Evolutionary conservation across 2,797 vertebrate genomes (phyloP).

Genomic region (Cryptoblepharus egeriae): DNA sequence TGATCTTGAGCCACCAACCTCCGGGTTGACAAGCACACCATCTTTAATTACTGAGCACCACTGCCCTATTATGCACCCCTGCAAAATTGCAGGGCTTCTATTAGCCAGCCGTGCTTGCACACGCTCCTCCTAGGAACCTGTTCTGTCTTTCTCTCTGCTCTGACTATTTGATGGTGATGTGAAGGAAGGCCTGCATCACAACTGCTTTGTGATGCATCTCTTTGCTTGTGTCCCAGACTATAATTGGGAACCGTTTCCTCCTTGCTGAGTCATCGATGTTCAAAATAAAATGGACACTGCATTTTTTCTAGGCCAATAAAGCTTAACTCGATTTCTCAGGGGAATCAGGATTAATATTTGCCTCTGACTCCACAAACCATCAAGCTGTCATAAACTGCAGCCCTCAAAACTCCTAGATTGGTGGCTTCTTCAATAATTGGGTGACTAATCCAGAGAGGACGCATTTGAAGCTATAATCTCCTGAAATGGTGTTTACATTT

Average conservation of each 20-base stretch:
- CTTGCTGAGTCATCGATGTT: conserved; percentile 63
- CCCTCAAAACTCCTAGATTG: background rate
- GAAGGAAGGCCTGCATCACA: conserved; percentile 29
- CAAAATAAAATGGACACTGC: conserved; percentile 49
- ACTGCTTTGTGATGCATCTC: conserved; percentile 32
- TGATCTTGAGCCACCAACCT: too few species aligned
- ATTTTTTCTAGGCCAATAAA: conserved; percentile 46
- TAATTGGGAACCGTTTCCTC: conserved; percentile 56
- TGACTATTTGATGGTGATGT: conserved; percentile 14
- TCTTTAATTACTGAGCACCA: too few species aligned
- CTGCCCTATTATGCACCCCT: too few species aligned
- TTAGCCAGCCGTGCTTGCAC: background rate
- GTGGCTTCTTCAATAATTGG: background rate
- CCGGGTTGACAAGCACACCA: too few species aligned
- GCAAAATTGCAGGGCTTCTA: background rate
- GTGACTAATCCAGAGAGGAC: background rate
- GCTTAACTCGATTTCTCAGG: conserved; percentile 6
- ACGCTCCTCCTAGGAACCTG: background rate
- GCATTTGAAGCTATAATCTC: background rate
- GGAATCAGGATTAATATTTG: conserved; percentile 30
- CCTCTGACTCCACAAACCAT: background rate
- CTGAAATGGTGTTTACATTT: background rate
- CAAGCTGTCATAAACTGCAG: background rate
- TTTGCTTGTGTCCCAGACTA: conserved; percentile 17
- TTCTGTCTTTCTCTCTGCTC: background rate